Evolutionary conservation across 1,140 invertebrate species (phyloP).

Genomic region (Cotesia typhae): DNA sequence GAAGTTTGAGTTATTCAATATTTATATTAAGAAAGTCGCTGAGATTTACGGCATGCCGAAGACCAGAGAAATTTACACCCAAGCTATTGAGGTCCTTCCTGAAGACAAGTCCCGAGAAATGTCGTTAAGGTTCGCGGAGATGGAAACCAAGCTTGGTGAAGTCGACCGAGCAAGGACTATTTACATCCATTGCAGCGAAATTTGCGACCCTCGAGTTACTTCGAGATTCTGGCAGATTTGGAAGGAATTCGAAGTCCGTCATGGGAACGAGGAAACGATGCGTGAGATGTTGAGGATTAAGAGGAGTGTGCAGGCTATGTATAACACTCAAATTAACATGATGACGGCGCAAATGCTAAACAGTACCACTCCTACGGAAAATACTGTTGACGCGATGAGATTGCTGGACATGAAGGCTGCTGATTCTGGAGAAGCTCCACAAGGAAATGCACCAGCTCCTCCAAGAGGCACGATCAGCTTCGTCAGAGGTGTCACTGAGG

Average conservation of each 20-base stretch:
- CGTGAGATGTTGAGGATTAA: constrained; percentile 99
- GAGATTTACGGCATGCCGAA: constrained; percentile 97
- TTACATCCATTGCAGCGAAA: constrained; percentile 98
- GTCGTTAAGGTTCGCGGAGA: constrained; percentile 95
- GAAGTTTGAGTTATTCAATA: constrained; percentile 98
- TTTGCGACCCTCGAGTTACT: constrained; percentile 96
- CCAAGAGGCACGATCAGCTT: constrained; percentile 79
- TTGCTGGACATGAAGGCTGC: constrained; percentile 83
- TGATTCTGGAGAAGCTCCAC: constrained; percentile 44
- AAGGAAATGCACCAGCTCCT: constrained; percentile 55
- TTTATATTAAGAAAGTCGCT: constrained; percentile 97
- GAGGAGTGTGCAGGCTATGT: constrained; percentile 95
- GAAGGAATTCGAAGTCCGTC: constrained; percentile 99
- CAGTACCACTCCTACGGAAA: constrained; percentile 73
- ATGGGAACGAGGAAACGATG: constrained; percentile 99
- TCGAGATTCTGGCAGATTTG: constrained; percentile 97
- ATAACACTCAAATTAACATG: constrained; percentile 96
- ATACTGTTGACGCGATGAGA: constrained; percentile 85
- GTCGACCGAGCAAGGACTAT: constrained; percentile 96
- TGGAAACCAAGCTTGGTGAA: constrained; percentile 98
- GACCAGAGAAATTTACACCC: constrained; percentile 96
- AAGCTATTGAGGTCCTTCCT: constrained; percentile 93
- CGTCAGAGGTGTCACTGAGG: constrained; percentile 86
- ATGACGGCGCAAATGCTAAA: constrained; percentile 97
- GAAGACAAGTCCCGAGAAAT: constrained; percentile 95